Evolutionary conservation across 2,888 invertebrate genomes (phyloP), one percentile per base, ranked within the genome.

Genomic region (Stegana nigrithorax): DNA sequence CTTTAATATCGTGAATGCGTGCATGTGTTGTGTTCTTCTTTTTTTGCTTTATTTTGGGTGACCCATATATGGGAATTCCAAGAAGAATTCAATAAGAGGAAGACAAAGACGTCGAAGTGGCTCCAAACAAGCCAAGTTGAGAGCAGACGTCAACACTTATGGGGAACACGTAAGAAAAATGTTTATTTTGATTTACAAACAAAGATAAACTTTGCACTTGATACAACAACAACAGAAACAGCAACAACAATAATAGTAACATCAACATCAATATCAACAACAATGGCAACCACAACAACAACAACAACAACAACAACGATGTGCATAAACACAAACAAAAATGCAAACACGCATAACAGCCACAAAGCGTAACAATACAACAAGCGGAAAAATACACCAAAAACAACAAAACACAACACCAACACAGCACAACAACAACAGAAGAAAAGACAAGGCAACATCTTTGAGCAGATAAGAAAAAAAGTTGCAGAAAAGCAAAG

Each of bases 131-230:
- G 14, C 4, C 39, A 17, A 10, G 14, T 39, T 39, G 39, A 77
- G 66, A 73, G 75, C 80, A 77, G 75, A 79, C 75, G 70, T 74
- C 72, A 77, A 68, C 73, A 77, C 66, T 67, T 60, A 27, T 39
- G 23, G 56, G 39, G 70, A 23, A 50, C 44, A 72, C 67, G 66
- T 64, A 73, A 69, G 66, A 75, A 69, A 65, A 68, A 69, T 75
- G 80, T 75, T 75, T 75, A 80, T 71, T 75, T 70, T 69, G 68
- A 69, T 75, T 80, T 65, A 68, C 69, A 77, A 68, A 73, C 61
- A 63, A 59, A 67, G 67, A 57, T 44, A 57, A 57, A 63, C 47
- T 55, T 55, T 51, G 17, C 12, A 55, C 32, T 55, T 27, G 21
- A 55, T 55, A 32, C 5, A 36, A 21, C 36, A 55, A 36, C 19